Evolutionary conservation across 2,888 invertebrate genomes (phyloP), one percentile per base, ranked within the genome.

Genomic region (Lymantria dispar): DNA sequence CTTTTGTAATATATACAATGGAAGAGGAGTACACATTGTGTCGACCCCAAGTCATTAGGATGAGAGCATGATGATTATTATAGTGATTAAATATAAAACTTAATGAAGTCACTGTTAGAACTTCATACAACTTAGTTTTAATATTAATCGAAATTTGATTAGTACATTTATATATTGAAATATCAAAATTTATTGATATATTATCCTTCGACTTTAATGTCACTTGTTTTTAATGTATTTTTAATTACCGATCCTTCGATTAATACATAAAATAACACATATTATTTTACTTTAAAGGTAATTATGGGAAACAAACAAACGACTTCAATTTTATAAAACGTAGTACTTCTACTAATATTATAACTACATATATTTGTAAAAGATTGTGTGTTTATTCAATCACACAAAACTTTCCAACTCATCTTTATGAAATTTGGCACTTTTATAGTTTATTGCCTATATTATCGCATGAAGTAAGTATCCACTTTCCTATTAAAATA

Each of bases 141-240:
- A 68, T 72, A 61, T 61, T 53, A 64, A 69, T 69, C 47, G 59
- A 39, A 56, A 42, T 50, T 54, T 55, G 29, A 62, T 60, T 58
- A 52, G 41, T 50, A 37, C 51, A 61, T 38, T 38, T 54, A 50
- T 52, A 48, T 55, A 59, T 62, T n/a, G 62, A 58, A 53, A 70
- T 61, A 58, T 68, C 51, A 65, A 65, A n/a, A 58, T 59, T 45
- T 22, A 46, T 48, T 49, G 47, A 60, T 64, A 68, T 71, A 22
- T 22, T 22, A 22, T 22, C 66, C 66, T 64, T 66, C 60, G 53
- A 13, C 45, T 40, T 31, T 64, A 64, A 59, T 64, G 56, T 59
- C 54, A 65, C 52, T 54, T 38, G 51, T 33, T 42, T 42, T 61
- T 52, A 60, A 58, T 61, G 61, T 57, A 54, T 48, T 3, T 30